Base-by-base conservation (phyloP, 2,888 invertebrate genomes). In the Tanytarsus gracilentus region DNA sequence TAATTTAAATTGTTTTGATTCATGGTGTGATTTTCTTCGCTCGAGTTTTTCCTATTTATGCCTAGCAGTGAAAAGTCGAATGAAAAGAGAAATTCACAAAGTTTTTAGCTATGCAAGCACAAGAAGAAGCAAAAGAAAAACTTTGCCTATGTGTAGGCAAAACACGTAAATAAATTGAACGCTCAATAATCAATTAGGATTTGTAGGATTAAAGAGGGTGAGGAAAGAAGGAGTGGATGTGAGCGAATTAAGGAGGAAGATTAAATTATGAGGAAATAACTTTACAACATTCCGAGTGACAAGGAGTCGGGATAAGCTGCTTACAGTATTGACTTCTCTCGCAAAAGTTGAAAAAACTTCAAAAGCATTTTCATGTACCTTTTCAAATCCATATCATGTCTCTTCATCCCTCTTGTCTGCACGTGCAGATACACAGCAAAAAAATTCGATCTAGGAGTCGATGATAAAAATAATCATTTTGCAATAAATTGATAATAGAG, bases 141-240 rank as follows among this genome's bases (percentile, higher is more conserved):
- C 4, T 40, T 14, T 16, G 5, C 8, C 44, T n/a, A 29, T 29
- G 29, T 44, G 18, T n/a, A 44, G 18, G 18, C 44, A 44, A 23
- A 44, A 44, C 44, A 44, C 44, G 44, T 44, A 44, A 44, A 44
- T 44, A 44, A 16, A 44, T 44, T 21, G 44, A 44, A 44, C 44
- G 44, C 44, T 44, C 44, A 44, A 44, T 44, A 44, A 44, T 44
- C 44, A 44, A 44, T 44, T 44, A 44, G 44, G 44, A 44, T 44
- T 44, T 21, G 33, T 18, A 18, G 44, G 44, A 44, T 44, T 44
- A 16, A 16, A 11, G 7, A 21, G 23, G 23, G 16, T 11, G 23
- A 11, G 23, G 9, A 21, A 44, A 23, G 23, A 16, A 44, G 21
- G 44, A 18, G 44, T 23, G 6, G 14, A 39, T 16, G 14, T 2